These are phyloP conservation scores for Pteronotus mesoamericanus DNA, from an alignment of 2,797 vertebrate species.

Conservation along the genomic window DNA sequence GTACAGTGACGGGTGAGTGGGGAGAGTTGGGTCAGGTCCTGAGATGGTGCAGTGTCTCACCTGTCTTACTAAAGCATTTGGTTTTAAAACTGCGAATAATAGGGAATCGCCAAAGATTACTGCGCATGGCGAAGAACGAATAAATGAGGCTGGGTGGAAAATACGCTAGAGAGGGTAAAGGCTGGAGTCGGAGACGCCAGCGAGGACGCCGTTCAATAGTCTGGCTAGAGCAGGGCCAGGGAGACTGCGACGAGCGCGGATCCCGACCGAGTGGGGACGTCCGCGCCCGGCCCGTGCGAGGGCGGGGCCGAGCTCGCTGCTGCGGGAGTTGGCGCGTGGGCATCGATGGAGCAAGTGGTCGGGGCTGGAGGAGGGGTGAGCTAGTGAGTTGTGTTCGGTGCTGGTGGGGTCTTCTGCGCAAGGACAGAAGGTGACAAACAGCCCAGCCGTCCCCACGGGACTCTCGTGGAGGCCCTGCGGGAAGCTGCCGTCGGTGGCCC, in stretches of 20 bases:
- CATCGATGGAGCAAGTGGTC: not conserved
- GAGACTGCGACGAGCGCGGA: not conserved
- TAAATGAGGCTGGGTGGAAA: not conserved
- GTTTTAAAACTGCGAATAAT: not conserved
- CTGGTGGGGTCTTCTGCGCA: not conserved
- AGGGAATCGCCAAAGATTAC: not conserved
- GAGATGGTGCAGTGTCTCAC: not conserved
- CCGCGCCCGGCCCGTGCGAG: not conserved
- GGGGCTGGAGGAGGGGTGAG: not conserved
- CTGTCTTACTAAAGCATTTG: not conserved
- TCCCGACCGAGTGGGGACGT: not conserved
- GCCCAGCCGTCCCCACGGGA: too few species aligned
- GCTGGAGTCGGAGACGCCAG: not conserved
- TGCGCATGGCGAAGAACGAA: not conserved
- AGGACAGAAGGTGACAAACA: not conserved
- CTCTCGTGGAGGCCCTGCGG: not conserved
- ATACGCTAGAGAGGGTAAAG: not conserved
- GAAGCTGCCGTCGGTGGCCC: not conserved
- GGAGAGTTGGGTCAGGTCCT: not conserved
- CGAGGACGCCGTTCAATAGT: not conserved
- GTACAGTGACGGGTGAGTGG: not conserved
- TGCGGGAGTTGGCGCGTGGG: not conserved
- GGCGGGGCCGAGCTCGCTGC: accelerated
- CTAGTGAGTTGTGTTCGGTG: not conserved
- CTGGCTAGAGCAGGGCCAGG: not conserved